Conservation (phyloP, 1,140 invertebrate genomes). For the Drosophila fuyamai region DNA sequence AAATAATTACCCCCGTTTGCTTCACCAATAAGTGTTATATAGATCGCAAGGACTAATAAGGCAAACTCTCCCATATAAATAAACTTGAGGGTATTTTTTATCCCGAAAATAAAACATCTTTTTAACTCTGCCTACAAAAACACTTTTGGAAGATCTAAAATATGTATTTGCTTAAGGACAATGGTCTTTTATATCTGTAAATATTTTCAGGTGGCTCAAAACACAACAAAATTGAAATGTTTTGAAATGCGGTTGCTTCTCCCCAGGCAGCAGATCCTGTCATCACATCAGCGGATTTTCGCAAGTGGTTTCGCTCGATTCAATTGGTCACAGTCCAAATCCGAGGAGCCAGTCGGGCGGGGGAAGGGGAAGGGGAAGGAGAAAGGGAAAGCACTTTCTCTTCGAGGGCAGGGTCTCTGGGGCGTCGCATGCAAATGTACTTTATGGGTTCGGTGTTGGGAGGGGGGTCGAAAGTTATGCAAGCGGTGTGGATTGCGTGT, state of each 20-base stretch:
- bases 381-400: slow-evolving; percentile 10
- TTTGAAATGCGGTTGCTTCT: not conserved
- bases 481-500: slow-evolving; percentile 53
- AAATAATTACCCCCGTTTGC: no score
- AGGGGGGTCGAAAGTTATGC: slow-evolving; percentile 58
- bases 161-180: no score
- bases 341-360: not conserved
- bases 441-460: slow-evolving; percentile 32
- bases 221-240: not conserved
- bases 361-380: not conserved
- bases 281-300: slow-evolving; percentile 20
- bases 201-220: no score
- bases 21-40: no score
- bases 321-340: slow-evolving; percentile 16
- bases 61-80: no score
- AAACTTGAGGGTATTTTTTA: no score
- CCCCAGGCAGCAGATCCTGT: slow-evolving; percentile 2
- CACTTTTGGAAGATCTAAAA: no score
- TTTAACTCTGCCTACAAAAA: no score
- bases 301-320: slow-evolving; percentile 25
- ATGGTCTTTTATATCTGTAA: no score
- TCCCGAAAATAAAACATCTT: no score
- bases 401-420: slow-evolving; percentile 33
- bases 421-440: slow-evolving; percentile 70
- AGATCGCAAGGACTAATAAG: no score